Conservation (phyloP, 2,113 vertebrate species). For the Zosterops borbonicus region DNA sequence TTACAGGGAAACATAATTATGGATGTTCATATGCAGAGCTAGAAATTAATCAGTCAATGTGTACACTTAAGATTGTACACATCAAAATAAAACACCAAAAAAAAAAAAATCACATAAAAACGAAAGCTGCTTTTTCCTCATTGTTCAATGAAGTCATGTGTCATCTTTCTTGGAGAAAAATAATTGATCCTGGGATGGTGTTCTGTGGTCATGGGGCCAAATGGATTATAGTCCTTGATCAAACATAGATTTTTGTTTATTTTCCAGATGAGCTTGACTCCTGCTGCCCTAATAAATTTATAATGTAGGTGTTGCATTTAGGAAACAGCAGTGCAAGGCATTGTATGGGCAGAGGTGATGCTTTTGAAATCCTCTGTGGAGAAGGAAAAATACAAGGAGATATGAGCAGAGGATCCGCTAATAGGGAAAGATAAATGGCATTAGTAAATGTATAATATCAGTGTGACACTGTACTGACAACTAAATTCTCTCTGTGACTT, state of each 20-base stretch:
- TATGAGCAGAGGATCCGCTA: neutral
- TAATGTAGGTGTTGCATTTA: neutral
- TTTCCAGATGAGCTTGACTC: neutral
- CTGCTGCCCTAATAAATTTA: accelerated
- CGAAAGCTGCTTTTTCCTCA: neutral
- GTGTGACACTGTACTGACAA: neutral
- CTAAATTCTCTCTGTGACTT: neutral
- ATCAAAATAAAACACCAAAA: neutral
- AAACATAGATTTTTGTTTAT: neutral
- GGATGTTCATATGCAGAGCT: neutral
- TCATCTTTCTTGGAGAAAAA: neutral
- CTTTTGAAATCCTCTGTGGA: neutral
- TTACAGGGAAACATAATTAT: neutral
- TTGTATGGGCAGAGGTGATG: neutral
- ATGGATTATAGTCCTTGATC: neutral
- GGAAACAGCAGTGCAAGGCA: neutral
- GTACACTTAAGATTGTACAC: neutral
- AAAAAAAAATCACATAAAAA: neutral
- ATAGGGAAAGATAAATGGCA: neutral
- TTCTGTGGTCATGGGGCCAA: neutral
- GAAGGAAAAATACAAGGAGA: neutral
- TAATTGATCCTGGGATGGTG: neutral
- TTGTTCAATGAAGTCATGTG: neutral
- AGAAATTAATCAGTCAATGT: neutral
- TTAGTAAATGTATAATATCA: neutral